Base-by-base conservation (phyloP, 2,113 vertebrate species). In the Nothocercus julius region DNA sequence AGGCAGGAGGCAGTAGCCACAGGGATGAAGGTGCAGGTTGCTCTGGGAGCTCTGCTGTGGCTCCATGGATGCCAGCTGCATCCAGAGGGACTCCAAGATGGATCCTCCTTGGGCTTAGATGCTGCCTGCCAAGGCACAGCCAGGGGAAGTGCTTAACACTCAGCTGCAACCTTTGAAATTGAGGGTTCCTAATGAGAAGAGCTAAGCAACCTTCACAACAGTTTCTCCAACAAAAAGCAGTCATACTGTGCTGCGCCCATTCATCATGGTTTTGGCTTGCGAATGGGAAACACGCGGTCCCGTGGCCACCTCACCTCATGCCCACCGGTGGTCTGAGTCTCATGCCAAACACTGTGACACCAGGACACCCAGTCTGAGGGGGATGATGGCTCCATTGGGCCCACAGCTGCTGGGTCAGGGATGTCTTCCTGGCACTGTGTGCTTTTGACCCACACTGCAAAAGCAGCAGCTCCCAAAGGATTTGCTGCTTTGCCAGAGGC, bases 331-430 rank as follows among this genome's bases (percentile, higher is more conserved):
- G 30, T 8, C 12, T 25, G 58, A 51, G 58, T 2, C 1, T 38
- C 25, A 25, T 66, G 42, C 32, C 5, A 1, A 3, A 20, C 16
- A 2, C 58, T 1, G 0, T 3, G 22, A 28, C 9, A 15, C 1
- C 61, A 53, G 18, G n/a, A 40, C 0, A 1, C 32, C 28, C 6
- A 17, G 34, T 75, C 17, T 30, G 0, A 30, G 53, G 14, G 53
- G 53, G 16, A 56, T 16, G 15, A 30, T 7, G 22, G 27, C 53
- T 56, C 53, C 27, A 9, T 27, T 13, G 14, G 13, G 51, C 13
- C 25, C 13, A 14, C 51, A 9, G 25, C 51, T 53, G 6, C 25
- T 28, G 53, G 53, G 53, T 12, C 4, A 16, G 14, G 28, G 27
- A 56, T 56, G 27, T 14, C 53, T 13, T 56, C 53, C 28, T 56